Evolutionary conservation across 1,140 invertebrate genomes (phyloP).

Genomic region (Atopsyche davidsoni): DNA sequence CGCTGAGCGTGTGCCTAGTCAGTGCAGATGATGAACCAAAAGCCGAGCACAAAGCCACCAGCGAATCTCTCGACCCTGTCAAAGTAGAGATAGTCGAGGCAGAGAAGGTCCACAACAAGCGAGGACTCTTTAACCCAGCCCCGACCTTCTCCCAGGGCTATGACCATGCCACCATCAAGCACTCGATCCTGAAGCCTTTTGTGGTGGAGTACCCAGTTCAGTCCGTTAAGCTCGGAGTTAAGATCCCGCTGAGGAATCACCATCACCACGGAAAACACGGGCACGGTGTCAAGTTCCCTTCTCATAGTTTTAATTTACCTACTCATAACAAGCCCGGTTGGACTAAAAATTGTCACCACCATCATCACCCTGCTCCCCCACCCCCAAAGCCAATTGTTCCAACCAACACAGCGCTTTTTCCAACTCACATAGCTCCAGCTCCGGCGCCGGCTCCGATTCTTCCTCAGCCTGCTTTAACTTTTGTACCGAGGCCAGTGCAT

Average conservation of each 20-base stretch:
- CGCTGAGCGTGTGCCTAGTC: conserved; percentile 33
- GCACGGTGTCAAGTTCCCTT: conserved; percentile 39
- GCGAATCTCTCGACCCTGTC: not conserved
- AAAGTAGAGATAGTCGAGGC: conserved; percentile 31
- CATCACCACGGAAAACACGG: conserved; percentile 32
- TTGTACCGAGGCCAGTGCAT: conserved; percentile 31
- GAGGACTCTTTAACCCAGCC: conserved; percentile 38
- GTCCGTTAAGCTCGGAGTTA: conserved; percentile 40
- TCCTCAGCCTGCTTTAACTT: conserved; percentile 16
- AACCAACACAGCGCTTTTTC: conserved; percentile 13
- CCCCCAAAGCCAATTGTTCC: conserved; percentile 23
- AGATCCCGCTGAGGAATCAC: conserved; percentile 40
- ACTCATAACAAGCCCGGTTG: conserved; percentile 28
- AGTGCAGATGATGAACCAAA: conserved; percentile 32
- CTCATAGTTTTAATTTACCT: conserved; percentile 31
- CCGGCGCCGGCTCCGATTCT: conserved; percentile 17
- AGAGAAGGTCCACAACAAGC: conserved; percentile 37
- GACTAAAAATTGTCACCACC: conserved; percentile 39
- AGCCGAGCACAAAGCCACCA: conserved; percentile 2
- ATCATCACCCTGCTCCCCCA: conserved; percentile 37
- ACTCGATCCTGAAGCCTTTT: conserved; percentile 44
- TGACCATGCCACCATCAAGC: conserved; percentile 42
- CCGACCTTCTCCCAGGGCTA: conserved; percentile 45
- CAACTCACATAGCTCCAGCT: conserved; percentile 19
- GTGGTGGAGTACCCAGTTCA: conserved; percentile 44